Evolutionary conservation across 2,113 vertebrate genomes (phyloP).

Genomic region (Phrynocephalus versicolor): DNA sequence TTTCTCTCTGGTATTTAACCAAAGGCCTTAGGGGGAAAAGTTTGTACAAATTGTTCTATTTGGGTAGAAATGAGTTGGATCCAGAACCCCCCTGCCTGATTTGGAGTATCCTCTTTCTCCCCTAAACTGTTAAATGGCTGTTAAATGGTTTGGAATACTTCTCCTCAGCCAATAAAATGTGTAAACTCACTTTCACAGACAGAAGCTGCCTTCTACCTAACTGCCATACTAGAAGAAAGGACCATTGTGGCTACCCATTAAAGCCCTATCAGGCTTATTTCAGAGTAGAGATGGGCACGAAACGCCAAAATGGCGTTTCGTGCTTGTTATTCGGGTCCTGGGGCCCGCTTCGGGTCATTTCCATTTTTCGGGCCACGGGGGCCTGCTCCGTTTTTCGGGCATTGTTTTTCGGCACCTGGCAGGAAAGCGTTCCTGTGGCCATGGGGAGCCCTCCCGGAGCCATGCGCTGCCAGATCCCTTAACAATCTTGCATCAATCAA

Average conservation of each 20-base stretch:
- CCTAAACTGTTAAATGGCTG: not conserved
- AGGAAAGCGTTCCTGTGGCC: too few species aligned
- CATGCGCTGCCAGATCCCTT: too few species aligned
- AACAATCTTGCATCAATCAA: conserved; percentile 38
- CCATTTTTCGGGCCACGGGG: too few species aligned
- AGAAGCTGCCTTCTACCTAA: not conserved
- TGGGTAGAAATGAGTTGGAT: not conserved
- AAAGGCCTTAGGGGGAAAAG: not conserved
- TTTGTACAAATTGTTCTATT: not conserved
- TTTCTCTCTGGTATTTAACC: conserved; percentile 21
- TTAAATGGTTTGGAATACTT: too few species aligned
- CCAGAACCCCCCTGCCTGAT: not conserved
- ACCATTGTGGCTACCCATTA: not conserved
- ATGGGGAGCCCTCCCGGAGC: too few species aligned
- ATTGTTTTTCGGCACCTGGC: too few species aligned
- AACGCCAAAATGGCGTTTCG: too few species aligned
- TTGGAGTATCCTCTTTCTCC: not conserved
- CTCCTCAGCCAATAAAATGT: not conserved
- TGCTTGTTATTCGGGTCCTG: too few species aligned
- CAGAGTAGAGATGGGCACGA: too few species aligned
- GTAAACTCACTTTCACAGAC: not conserved
- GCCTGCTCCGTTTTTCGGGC: too few species aligned
- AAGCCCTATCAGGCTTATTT: too few species aligned
- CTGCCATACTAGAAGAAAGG: not conserved
- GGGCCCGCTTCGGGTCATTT: too few species aligned